Evolutionary conservation across 2,113 vertebrate species (phyloP).

Genomic region (Mirounga angustirostris): DNA sequence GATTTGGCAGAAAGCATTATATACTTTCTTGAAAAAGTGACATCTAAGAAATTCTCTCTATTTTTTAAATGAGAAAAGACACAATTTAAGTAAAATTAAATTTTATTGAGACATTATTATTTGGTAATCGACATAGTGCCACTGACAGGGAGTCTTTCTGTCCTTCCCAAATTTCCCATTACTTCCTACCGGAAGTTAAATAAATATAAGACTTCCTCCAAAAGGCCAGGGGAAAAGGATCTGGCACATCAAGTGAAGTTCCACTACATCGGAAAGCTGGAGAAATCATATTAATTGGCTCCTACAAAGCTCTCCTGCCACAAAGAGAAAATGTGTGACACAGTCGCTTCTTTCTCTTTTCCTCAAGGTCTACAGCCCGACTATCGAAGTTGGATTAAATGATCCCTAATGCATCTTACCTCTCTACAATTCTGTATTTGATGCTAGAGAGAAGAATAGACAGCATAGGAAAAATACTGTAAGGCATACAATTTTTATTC

Average conservation of each 20-base stretch:
- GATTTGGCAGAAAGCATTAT: background rate
- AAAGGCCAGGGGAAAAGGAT: background rate
- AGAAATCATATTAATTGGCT: background rate
- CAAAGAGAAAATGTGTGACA: background rate
- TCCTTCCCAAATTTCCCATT: background rate
- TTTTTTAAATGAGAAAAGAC: constrained; percentile 46
- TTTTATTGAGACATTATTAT: background rate
- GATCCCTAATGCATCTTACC: background rate
- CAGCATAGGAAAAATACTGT: background rate
- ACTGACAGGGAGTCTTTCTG: background rate
- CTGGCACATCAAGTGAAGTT: background rate
- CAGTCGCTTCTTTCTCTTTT: background rate
- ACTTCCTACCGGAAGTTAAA: background rate
- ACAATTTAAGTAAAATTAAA: background rate
- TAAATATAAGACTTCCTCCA: background rate
- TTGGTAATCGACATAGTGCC: background rate
- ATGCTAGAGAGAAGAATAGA: constrained; percentile 4
- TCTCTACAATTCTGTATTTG: constrained; percentile 36
- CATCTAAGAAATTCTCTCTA: background rate
- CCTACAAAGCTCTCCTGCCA: background rate
- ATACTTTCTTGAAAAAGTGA: constrained; percentile 16
- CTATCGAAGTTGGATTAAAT: background rate
- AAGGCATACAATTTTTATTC: constrained; percentile 16
- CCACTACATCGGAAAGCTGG: background rate
- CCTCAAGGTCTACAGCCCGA: background rate